Evolutionary conservation across 2,113 vertebrate genomes (phyloP).

Genomic region (Platycercus adscitus): DNA sequence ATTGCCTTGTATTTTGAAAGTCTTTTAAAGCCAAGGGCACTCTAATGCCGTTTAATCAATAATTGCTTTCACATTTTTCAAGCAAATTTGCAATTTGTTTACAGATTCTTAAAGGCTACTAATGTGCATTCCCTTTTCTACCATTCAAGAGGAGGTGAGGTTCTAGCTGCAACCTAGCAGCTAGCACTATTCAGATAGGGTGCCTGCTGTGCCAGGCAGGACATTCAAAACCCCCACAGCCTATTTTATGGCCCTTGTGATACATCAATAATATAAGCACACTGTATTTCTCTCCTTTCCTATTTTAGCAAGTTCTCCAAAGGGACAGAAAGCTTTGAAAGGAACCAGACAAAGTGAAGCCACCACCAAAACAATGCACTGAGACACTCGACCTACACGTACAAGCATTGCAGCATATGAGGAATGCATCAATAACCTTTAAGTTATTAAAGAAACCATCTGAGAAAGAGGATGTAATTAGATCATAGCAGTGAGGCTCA

Average conservation of each 20-base stretch:
- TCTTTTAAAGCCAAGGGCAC: slow-evolving; percentile 63
- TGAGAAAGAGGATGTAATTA: slow-evolving; percentile 65
- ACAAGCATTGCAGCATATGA: slow-evolving; percentile 17
- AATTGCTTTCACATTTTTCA: slow-evolving; percentile 40
- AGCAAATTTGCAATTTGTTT: slow-evolving; percentile 46
- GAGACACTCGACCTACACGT: neutral
- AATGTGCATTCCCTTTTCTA: neutral
- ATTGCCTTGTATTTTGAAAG: slow-evolving; percentile 52
- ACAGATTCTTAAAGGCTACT: slow-evolving; percentile 44
- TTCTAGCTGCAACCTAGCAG: neutral
- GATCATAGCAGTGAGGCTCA: slow-evolving; percentile 46
- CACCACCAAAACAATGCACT: neutral
- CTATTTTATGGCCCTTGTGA: neutral
- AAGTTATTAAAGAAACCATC: slow-evolving; percentile 61
- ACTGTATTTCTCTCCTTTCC: neutral
- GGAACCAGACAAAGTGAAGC: neutral
- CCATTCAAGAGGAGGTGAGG: neutral
- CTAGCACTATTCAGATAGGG: neutral
- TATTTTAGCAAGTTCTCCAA: neutral
- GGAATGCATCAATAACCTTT: slow-evolving; percentile 37
- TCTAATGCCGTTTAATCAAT: slow-evolving; percentile 67
- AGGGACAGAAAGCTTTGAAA: neutral
- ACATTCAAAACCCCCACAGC: slow-evolving; percentile 3
- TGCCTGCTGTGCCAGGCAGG: neutral
- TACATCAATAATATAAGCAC: neutral